phyloP scores from a whole-genome alignment of 2,888 invertebrate genomes.

The Drosophila antonietae region DNA sequence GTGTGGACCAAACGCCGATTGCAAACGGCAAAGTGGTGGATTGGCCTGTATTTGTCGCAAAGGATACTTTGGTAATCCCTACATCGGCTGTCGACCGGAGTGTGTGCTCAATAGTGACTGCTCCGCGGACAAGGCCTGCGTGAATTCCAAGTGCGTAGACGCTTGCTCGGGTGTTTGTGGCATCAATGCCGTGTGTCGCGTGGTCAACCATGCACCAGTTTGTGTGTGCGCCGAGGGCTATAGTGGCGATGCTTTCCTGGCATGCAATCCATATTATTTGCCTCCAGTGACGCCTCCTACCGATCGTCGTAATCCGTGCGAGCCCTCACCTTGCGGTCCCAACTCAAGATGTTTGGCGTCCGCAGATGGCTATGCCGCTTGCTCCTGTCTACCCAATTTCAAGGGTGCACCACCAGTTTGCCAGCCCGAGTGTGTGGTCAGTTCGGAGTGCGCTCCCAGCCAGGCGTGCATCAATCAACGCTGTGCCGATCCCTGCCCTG shows the following conservation, averaged over 20 bases:
- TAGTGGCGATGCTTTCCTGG: constrained; percentile 90
- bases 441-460: constrained; percentile 92
- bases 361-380: constrained; percentile 89
- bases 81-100: constrained; percentile 90
- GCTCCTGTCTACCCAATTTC: constrained; percentile 91
- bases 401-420: constrained; percentile 93
- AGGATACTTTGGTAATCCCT: constrained; percentile 92
- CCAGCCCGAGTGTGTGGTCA: constrained; percentile 93
- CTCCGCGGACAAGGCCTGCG: constrained; percentile 88
- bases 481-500: constrained; percentile 93
- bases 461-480: constrained; percentile 92
- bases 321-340: constrained; percentile 93
- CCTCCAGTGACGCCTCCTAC: constrained; percentile 82
- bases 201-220: constrained; percentile 90
- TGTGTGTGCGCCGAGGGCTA: constrained; percentile 90
- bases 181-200: constrained; percentile 89
- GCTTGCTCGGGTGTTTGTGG: constrained; percentile 92
- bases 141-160: constrained; percentile 91
- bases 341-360: constrained; percentile 91
- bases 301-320: constrained; percentile 88
- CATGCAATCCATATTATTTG: constrained; percentile 87
- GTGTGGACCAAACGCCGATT: constrained; percentile 91
- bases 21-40: constrained; percentile 88
- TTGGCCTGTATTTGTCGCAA: constrained; percentile 90
- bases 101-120: constrained; percentile 94